A percentile compares a stretch with the other conserved stretches of the same genome.
Evolutionary conservation across 2,797 vertebrate species (phyloP).

Genomic region (Propithecus deckenii): DNA sequence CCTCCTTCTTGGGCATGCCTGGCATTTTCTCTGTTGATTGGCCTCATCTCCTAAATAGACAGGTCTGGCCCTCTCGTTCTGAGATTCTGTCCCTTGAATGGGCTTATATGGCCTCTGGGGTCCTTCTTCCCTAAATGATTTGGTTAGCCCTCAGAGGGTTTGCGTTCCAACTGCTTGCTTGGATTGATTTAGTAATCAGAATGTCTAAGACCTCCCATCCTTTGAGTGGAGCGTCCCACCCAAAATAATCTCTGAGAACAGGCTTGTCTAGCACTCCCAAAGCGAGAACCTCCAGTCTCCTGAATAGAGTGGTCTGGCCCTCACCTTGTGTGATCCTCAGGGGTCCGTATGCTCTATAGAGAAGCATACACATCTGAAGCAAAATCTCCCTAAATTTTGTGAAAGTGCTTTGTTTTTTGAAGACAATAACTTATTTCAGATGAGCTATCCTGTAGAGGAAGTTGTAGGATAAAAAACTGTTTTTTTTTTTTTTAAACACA

Average conservation of each 20-base stretch:
- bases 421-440: conserved; percentile 62
- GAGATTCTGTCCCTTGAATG: neutral
- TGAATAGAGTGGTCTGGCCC: neutral
- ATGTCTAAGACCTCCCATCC: neutral
- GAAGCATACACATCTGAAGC: neutral
- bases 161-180: neutral
- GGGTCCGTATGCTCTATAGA: neutral
- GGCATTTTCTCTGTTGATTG: neutral
- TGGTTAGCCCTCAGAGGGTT: neutral
- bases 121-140: neutral
- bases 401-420: conserved; percentile 22
- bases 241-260: neutral
- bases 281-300: neutral
- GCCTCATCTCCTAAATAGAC: neutral
- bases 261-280: neutral
- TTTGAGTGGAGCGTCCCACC: neutral
- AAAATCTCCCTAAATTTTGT: neutral
- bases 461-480: conserved; percentile 38
- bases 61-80: neutral
- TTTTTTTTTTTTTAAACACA: conserved; percentile 10
- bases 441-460: neutral
- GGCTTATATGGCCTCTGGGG: neutral
- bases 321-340: neutral
- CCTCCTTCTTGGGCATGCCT: neutral
- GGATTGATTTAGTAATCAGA: neutral